These are phyloP conservation scores for Amblyjoppa fuscipennis DNA, from an alignment of 2,888 invertebrate species.

Conservation along the genomic window DNA sequence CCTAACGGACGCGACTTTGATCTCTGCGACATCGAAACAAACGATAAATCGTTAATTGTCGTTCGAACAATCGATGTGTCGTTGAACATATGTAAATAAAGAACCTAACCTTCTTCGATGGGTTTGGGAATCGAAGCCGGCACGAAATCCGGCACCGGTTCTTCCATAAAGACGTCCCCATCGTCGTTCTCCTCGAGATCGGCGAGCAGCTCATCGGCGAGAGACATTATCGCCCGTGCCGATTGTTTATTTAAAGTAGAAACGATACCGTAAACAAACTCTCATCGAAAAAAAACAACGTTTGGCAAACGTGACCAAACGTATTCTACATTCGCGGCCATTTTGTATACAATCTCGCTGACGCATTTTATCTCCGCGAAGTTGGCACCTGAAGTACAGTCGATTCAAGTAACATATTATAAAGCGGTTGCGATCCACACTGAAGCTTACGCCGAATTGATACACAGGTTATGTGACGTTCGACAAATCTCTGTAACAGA, in stretches of 20 bases:
- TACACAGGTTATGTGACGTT: constrained; percentile 8
- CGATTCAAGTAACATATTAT: neutral
- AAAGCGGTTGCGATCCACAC: neutral
- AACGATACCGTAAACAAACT: constrained; percentile 3
- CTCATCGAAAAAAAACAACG: neutral
- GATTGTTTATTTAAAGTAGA: neutral
- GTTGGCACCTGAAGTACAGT: constrained; percentile 15
- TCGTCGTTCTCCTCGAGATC: constrained; percentile 98
- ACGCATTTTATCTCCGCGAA: neutral
- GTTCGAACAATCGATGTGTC: neutral
- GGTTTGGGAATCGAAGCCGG: constrained; percentile 77
- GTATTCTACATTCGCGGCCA: neutral
- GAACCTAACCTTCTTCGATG: constrained; percentile 82
- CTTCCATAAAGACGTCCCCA: constrained; percentile 88
- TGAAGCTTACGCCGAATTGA: neutral
- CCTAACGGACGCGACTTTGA: constrained; percentile 90
- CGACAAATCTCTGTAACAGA: constrained; percentile 11
- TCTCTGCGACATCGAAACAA: constrained; percentile 60
- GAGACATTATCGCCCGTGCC: constrained; percentile 90
- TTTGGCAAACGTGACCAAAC: constrained; percentile 3
- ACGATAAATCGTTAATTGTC: neutral
- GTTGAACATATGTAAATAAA: neutral
- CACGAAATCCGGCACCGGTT: constrained; percentile 83
- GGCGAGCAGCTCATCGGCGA: constrained; percentile 98
- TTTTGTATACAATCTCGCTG: neutral